Evolutionary conservation across 2,113 vertebrate species (phyloP).

Genomic region (Alces alces): DNA sequence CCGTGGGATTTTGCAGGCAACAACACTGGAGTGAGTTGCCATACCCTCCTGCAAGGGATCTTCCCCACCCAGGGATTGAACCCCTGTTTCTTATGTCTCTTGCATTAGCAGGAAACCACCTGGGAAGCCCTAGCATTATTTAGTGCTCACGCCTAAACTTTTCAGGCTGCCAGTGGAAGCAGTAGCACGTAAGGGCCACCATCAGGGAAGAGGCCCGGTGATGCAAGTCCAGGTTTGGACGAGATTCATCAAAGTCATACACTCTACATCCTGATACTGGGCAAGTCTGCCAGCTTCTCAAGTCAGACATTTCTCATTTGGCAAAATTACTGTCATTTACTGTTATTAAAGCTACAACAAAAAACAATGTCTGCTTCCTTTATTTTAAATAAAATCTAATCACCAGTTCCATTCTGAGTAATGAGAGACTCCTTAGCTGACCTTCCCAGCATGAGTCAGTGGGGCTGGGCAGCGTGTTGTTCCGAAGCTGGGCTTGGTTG

Average conservation of each 20-base stretch:
- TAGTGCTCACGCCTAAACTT: not conserved
- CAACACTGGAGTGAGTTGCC: not conserved
- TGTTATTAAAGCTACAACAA: not conserved
- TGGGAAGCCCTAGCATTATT: not conserved
- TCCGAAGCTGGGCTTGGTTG: not conserved
- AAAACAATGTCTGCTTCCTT: not conserved
- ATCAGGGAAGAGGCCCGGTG: accelerated
- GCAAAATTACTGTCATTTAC: not conserved
- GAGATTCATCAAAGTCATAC: accelerated
- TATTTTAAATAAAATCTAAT: conserved; percentile 10
- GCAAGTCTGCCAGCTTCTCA: not conserved
- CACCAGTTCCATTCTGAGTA: not conserved
- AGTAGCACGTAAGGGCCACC: accelerated
- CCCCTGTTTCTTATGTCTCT: not conserved
- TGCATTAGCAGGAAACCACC: not conserved
- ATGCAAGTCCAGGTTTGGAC: no score
- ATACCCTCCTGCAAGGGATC: not conserved
- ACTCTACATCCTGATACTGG: accelerated
- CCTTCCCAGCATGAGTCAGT: not conserved
- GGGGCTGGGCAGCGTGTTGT: not conserved
- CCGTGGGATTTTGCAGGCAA: not conserved
- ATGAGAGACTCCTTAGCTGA: not conserved
- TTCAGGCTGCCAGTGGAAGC: not conserved
- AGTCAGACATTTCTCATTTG: not conserved
- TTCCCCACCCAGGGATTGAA: not conserved